Conservation (phyloP, 1,140 invertebrate genomes). For the Pectinophora gossypiella region DNA sequence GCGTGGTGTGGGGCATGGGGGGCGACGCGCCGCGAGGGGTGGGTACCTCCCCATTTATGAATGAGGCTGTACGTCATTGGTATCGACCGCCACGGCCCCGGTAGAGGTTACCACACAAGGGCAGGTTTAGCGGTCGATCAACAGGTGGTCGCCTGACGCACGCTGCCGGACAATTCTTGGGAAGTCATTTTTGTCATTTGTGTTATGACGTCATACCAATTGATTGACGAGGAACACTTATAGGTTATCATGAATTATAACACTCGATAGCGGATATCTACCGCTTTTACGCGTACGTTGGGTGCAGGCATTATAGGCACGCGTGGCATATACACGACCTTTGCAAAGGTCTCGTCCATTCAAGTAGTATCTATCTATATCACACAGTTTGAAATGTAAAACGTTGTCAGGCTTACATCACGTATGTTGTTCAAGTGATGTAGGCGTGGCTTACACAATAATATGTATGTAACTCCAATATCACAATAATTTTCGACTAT, state of each 20-base stretch:
- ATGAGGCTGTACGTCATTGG: conserved; percentile 68
- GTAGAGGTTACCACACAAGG: conserved; percentile 58
- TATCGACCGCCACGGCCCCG: conserved; percentile 50
- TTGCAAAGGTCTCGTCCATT: too few relatives aligned
- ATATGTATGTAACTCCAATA: too few relatives aligned
- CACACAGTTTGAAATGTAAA: too few relatives aligned
- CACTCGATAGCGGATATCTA: too few relatives aligned
- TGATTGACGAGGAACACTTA: conserved; percentile 23
- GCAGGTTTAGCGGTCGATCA: conserved; percentile 41
- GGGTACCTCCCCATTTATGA: conserved; percentile 54
- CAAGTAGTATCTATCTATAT: too few relatives aligned
- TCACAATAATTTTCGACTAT: too few relatives aligned
- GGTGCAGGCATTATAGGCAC: too few relatives aligned
- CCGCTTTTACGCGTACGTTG: too few relatives aligned
- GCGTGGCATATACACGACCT: too few relatives aligned
- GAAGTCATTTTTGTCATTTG: conserved; percentile 45
- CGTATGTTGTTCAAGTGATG: too few relatives aligned
- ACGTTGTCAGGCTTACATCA: too few relatives aligned
- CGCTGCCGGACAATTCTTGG: conserved; percentile 31
- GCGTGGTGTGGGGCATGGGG: conserved; percentile 25
- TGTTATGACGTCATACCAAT: conserved; percentile 40
- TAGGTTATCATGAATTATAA: not conserved
- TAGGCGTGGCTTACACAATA: too few relatives aligned
- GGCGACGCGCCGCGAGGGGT: conserved; percentile 12
- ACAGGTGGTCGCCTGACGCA: conserved; percentile 65